A percentile compares a stretch with the other conserved stretches of the same genome.
Evolutionary conservation across 2,888 invertebrate species (phyloP).

Genomic region (Troilus luridus): DNA sequence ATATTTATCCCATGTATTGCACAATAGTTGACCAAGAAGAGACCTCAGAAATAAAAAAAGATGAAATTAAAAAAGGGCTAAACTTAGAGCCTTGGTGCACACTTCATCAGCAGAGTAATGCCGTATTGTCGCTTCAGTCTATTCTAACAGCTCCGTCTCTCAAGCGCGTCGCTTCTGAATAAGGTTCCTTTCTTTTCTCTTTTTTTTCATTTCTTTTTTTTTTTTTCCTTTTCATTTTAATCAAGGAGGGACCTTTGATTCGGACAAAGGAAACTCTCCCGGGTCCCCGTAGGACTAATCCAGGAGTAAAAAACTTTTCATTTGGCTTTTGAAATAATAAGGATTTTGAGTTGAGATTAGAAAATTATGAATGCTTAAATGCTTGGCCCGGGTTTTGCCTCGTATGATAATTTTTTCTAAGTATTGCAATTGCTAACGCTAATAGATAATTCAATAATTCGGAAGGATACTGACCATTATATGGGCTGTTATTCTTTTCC

Average conservation of each 20-base stretch:
- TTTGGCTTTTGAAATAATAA: constrained; percentile 26
- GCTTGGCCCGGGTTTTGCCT: not conserved
- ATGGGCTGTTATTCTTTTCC: too few species aligned
- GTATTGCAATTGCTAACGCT: not conserved
- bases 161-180: constrained; percentile 30
- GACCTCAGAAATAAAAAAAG: not conserved
- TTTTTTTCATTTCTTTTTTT: constrained; percentile 1
- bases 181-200: constrained; percentile 1
- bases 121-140: constrained; percentile 3
- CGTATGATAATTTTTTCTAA: not conserved
- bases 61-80: not conserved
- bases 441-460: not conserved
- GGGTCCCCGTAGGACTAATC: constrained; percentile 14
- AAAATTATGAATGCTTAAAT: constrained; percentile 46
- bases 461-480: too few species aligned
- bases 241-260: constrained; percentile 34
- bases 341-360: constrained; percentile 24
- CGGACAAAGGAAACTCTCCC: constrained; percentile 37
- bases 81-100: not conserved
- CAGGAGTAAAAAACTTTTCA: not conserved
- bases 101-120: constrained; percentile 43
- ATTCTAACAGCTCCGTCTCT: not conserved
- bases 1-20: not conserved
- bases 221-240: constrained; percentile 48
- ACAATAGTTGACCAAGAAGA: not conserved